Base-by-base conservation (phyloP, 2,888 invertebrate genomes). In the Leptinotarsa rubiginosa region DNA sequence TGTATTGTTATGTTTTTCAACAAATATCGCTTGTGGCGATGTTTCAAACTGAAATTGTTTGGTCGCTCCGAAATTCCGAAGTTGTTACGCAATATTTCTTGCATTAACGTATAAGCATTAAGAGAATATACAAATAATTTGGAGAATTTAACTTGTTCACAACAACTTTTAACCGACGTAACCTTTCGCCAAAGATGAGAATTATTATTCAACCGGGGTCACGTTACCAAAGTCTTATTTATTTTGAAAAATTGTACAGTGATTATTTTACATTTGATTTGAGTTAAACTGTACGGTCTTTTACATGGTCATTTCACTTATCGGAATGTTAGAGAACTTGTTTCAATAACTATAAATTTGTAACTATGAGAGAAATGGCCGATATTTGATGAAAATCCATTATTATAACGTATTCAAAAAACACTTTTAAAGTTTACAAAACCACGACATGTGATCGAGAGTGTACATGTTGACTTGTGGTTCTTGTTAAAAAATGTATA, bases 41-140 rank as follows among this genome's bases (percentile, higher is more conserved):
- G 12, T 56, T 56, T 56, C 22, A 56, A 52, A 18, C 18, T 56
- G 12, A 13, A 12, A 22, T 22, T 56, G 22, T 22, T 56, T 4
- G 31, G 62, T 62, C 5, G 31, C 3, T 1, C 16, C 25, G 31
- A n/a, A 62, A 62, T 62, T 31, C 31, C 41, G 7, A 62, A n/a
- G 41, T 62, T 31, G 31, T 41, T 41, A 62, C 5, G 41, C 31
- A 31, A 25, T 18, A 41, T 41, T 62, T 62, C 25, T 62, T 31
- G 25, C 16, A 62, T 41, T 62, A 41, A 62, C 62, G 62, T 31
- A 62, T 31, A 16, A 15, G 62, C 31, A 62, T 41, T 62, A 41
- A 62, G 41, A 62, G 62, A 41, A 25, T 41, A 31, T 31, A 62
- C 62, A 62, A 62, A 62, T 62, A 31, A 62, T 25, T 62, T 41